Evolutionary conservation across 2,888 invertebrate species (phyloP).

Genomic region (Papilio gigon): DNA sequence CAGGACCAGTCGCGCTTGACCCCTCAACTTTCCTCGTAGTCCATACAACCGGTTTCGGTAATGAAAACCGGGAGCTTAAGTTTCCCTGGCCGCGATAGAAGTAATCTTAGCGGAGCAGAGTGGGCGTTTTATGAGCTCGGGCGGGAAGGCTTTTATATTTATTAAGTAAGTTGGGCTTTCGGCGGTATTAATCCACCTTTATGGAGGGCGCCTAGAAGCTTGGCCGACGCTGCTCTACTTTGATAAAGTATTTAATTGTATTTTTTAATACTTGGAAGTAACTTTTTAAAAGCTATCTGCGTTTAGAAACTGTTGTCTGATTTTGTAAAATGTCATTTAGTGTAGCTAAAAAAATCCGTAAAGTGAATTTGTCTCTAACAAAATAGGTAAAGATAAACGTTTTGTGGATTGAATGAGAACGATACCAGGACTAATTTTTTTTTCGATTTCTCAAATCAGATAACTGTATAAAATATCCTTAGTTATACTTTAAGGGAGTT

Average conservation of each 20-base stretch:
- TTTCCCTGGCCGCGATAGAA: constrained; percentile 69
- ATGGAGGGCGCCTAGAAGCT: constrained; percentile 73
- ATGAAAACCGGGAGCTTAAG: constrained; percentile 67
- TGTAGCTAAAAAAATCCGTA: too few species aligned
- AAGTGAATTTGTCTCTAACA: too few species aligned
- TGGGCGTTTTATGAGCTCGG: constrained; percentile 79
- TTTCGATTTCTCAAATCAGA: neutral
- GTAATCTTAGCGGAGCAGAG: constrained; percentile 79
- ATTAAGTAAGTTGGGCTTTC: constrained; percentile 83
- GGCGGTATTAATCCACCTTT: constrained; percentile 82
- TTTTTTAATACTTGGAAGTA: constrained; percentile 20
- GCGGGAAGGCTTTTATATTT: constrained; percentile 83
- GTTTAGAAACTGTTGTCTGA: neutral
- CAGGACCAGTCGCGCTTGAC: constrained; percentile 60
- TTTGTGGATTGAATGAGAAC: too few species aligned
- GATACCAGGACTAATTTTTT: too few species aligned
- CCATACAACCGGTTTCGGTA: constrained; percentile 53
- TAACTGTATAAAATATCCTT: neutral
- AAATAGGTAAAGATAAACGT: too few species aligned
- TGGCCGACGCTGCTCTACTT: constrained; percentile 48
- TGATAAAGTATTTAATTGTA: constrained; percentile 27
- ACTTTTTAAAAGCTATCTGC: constrained; percentile 22
- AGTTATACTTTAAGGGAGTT: constrained; percentile 36
- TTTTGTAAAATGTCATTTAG: too few species aligned
- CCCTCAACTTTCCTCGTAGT: constrained; percentile 55